Base-by-base conservation (phyloP, 23 tunicate genomes). In the Corella eumyota region DNA sequence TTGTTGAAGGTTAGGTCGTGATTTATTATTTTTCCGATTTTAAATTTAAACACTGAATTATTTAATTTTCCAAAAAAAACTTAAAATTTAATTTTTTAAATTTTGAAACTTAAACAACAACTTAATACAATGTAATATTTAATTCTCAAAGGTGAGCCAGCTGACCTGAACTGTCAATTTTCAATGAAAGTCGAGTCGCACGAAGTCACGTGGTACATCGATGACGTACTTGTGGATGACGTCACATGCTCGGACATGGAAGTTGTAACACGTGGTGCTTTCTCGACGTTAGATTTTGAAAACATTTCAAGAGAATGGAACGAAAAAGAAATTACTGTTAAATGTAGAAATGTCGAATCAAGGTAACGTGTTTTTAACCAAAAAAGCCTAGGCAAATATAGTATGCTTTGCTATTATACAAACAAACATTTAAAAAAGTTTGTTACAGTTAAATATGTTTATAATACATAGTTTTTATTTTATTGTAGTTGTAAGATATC, bases 161-260 rank as follows among this genome's bases (percentile, higher is more conserved):
- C 25, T 34, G 32, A 58, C 6, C 47, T 62, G 25, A 32, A 3
- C 13, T 63, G 68, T 25, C 32, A 32, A n/a, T 31, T 72, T 6
- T 61, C 78, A 19, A 19, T 34, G 4, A 20, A 50, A 36, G 78
- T 72, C 17, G 36, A 62, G 21, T 25, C 60, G 25, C 69, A 72
- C 2, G 78, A 72, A 49, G 61, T 72, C 26, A 45, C 29, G 35
- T 72, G 78, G 78, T 72, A 56, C 3, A 48, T 72, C 20, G 67
- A 72, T 61, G 78, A 62, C 23, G 46, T 66, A 27, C 23, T 47
- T 17, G 54, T 66, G 6, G 72, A 52, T 66, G 72, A 66, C 58
- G 45, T 66, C 36, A 49, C 20, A 6, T 24, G n/a, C n/a, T n/a
- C n/a, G n/a, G n/a, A n/a, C n/a, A n/a, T n/a, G n/a, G n/a, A n/a